A percentile compares a stretch with the other conserved stretches of the same genome.
Evolutionary conservation across 2,113 vertebrate species (phyloP).

Genomic region (Gallinago undulata): DNA sequence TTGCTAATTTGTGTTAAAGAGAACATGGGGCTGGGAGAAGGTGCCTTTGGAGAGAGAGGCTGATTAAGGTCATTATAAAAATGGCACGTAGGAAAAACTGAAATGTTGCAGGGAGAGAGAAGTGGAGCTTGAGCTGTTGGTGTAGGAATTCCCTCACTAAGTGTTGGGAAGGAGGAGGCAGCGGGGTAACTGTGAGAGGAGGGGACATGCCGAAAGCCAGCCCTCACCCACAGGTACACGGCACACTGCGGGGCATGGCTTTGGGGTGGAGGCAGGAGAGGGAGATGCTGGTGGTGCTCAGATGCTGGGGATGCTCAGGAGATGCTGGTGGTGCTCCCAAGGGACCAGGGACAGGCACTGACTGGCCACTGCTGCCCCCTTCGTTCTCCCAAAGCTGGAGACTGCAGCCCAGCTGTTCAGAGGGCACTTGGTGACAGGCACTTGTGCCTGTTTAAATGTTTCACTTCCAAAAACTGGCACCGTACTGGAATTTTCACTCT

Average conservation of each 20-base stretch:
- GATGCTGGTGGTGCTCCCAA: neutral
- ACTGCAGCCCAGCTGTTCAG: neutral
- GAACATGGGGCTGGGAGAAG: neutral
- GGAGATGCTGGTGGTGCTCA: neutral
- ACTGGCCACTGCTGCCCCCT: neutral
- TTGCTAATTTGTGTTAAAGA: accelerated
- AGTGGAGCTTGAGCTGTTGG: neutral
- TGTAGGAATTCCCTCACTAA: neutral
- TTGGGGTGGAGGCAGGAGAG: neutral
- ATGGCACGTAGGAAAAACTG: neutral
- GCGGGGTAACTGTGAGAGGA: neutral
- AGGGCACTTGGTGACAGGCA: neutral
- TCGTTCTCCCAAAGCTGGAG: accelerated
- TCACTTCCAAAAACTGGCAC: neutral
- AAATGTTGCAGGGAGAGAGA: neutral
- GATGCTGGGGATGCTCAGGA: neutral
- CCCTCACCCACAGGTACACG: accelerated
- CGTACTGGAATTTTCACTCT: neutral
- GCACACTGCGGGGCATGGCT: accelerated
- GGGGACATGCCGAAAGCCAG: neutral
- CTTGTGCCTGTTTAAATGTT: neutral
- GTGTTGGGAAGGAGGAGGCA: neutral
- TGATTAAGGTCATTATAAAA: neutral
- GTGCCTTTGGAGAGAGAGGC: neutral
- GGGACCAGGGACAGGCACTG: neutral